Evolutionary conservation across 2,888 invertebrate species (phyloP), one percentile per base, ranked within the genome.

Genomic region (Aquatica leii): DNA sequence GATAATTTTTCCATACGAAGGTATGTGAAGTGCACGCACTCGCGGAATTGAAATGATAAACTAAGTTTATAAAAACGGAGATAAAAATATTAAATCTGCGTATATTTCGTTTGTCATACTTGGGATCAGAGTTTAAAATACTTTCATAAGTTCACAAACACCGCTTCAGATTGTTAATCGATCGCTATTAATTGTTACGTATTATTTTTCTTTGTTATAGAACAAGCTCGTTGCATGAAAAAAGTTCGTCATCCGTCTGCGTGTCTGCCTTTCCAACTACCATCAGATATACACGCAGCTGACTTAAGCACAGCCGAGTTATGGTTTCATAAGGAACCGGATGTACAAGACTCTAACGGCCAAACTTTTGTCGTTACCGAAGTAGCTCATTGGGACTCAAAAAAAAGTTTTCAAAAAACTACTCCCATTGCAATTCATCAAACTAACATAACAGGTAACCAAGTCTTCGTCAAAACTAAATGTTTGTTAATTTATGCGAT

Each of bases 351-450:
- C 74, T 84, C 85, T 31, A 86, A 87, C 77, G 89, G 90, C 75
- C 91, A 92, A 74, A 91, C 90, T 0, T 90, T 92, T 75, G 88
- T 91, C 18, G 87, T 93, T 50, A 90, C 91, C 0, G 93, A 93
- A 77, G 88, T 92, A 11, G 90, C 91, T 6, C 90, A 91, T 75
- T 89, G 91, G 91, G 88, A 88, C 80, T 74, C 81, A 58, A 84
- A 84, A 70, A 87, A 88, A 75, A 89, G 90, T 81, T 88, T 91
- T 75, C 89, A 89, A 75, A 89, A 91, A 81, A 90, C 89, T n/a
- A 91, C 89, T 71, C 89, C 91, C 0, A 89, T 93, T 65, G 92
- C 92, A 17, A 92, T 92, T 70, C 88, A 90, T 76, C 89, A 91
- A 79, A 90, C 91, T n/a, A 86, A 88, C 71, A 85, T 87, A 34